These are phyloP conservation scores for Drosophila peninsularis DNA, from an alignment of 2,888 invertebrate genomes.

Conservation along the genomic window DNA sequence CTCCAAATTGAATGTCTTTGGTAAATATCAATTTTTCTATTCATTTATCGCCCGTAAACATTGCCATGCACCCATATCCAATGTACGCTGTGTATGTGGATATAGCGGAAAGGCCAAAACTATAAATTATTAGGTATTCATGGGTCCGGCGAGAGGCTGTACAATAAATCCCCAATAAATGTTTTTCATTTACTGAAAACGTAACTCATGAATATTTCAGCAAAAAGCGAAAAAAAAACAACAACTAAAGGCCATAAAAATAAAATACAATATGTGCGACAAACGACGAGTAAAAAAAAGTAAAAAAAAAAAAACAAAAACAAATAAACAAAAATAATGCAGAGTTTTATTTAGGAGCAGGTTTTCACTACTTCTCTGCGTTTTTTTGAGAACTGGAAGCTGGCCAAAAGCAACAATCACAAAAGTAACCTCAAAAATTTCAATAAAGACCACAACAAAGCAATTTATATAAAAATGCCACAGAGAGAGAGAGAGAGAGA, in stretches of 20 bases:
- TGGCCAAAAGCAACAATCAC: constrained; percentile 77
- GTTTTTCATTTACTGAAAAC: constrained; percentile 78
- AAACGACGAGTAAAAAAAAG: constrained; percentile 36
- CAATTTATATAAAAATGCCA: constrained; percentile 81
- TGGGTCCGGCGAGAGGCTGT: constrained; percentile 49
- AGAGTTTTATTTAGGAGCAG: constrained; percentile 67
- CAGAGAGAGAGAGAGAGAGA: constrained; percentile 28
- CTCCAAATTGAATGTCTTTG: background rate
- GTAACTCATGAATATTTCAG: constrained; percentile 78
- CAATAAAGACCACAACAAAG: constrained; percentile 82
- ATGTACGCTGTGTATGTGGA: constrained; percentile 10
- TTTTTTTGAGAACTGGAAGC: constrained; percentile 45
- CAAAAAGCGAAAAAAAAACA: constrained; percentile 26
- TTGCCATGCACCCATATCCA: constrained; percentile 34
- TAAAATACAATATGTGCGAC: constrained; percentile 72
- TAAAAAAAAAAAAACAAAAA: constrained; percentile 60
- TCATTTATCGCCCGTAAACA: constrained; percentile 48
- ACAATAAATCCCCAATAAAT: constrained; percentile 71
- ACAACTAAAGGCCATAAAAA: constrained; percentile 41
- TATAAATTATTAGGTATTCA: constrained; percentile 71
- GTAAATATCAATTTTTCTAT: constrained; percentile 17
- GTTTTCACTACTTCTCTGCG: constrained; percentile 14
- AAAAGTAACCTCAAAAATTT: constrained; percentile 81
- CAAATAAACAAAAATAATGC: constrained; percentile 79
- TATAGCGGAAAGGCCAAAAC: constrained; percentile 53